Base-by-base conservation (phyloP, 2,113 vertebrate species). In the Hippopotamus amphibius region DNA sequence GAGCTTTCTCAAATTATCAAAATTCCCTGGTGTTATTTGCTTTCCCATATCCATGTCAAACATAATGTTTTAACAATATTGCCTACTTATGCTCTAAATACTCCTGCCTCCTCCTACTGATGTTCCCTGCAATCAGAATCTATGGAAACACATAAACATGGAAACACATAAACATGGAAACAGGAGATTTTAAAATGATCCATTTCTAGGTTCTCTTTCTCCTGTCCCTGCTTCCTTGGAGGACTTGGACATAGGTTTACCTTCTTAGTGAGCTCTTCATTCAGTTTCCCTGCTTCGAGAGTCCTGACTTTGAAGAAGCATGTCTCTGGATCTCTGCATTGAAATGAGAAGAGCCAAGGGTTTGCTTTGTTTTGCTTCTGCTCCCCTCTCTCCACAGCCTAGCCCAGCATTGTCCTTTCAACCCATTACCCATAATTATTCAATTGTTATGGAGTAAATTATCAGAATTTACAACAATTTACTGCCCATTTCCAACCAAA, bases 1-100 rank as follows among this genome's bases (percentile, higher is more conserved):
- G 43, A 88, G 33, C 12, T 90, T 94, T 82, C 55, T 85, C 26
- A 83, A 81, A 66, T 88, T 59, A 74, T 90, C 69, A 94, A 66
- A 84, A 4, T 4, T n/a, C n/a, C 30, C 33, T 74, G 66, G 50
- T 24, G 7, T 61, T 82, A 88, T 24, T 46, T 90, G 71, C 53
- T 82, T 80, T 71, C 79, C 53, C 77, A 94, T 96, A 93, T 63
- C 74, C 30, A 84, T 43, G 10, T 43, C 28, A 28, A 69, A 84
- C 46, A 77, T 9, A 68, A 1, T 65, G 37, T 79, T 79, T 96
- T 76, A 66, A 41, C 66, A 81, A 3, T 43, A 55, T 43, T 81
- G 48, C 61, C 66, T 57, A 43, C 22, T 81, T 48, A 88, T 74
- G 37, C 57, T 95, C 50, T 53, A 79, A 66, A 81, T 84, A 43